These are phyloP conservation scores for Calypte anna DNA, from an alignment of 2,113 vertebrate genomes.

Conservation along the genomic window DNA sequence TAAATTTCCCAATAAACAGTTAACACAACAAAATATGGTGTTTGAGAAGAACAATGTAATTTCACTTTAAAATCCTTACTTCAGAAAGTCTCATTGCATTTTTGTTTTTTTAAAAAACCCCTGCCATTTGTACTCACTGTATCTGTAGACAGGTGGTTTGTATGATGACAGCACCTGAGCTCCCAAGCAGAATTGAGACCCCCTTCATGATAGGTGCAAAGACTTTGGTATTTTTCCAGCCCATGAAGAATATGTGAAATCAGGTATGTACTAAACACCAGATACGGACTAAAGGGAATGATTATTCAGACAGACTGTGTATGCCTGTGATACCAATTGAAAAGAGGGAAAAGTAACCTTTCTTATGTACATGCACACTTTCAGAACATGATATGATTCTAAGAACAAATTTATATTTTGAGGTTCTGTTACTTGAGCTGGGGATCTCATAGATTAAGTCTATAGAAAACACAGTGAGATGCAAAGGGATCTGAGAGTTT, in stretches of 20 bases:
- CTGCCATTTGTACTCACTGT: background rate
- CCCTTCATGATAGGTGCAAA: background rate
- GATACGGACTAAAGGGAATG: background rate
- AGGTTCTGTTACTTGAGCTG: background rate
- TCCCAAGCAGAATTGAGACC: background rate
- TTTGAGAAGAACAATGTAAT: background rate
- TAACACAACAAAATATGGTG: background rate
- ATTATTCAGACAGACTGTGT: accelerated
- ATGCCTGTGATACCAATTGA: background rate
- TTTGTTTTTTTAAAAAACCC: background rate
- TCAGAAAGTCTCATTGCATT: background rate
- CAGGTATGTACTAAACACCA: background rate
- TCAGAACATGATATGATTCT: background rate
- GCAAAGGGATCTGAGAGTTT: background rate
- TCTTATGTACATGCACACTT: background rate
- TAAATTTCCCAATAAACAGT: background rate
- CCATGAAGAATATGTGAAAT: background rate
- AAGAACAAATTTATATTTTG: background rate
- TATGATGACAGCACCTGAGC: background rate
- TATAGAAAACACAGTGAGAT: background rate
- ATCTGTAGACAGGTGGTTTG: background rate
- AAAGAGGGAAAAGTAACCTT: background rate
- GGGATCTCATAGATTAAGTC: background rate
- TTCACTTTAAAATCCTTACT: background rate
- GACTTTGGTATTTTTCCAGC: background rate